Evolutionary conservation across 2,797 vertebrate genomes (phyloP).

Genomic region (Clarias fuscus): DNA sequence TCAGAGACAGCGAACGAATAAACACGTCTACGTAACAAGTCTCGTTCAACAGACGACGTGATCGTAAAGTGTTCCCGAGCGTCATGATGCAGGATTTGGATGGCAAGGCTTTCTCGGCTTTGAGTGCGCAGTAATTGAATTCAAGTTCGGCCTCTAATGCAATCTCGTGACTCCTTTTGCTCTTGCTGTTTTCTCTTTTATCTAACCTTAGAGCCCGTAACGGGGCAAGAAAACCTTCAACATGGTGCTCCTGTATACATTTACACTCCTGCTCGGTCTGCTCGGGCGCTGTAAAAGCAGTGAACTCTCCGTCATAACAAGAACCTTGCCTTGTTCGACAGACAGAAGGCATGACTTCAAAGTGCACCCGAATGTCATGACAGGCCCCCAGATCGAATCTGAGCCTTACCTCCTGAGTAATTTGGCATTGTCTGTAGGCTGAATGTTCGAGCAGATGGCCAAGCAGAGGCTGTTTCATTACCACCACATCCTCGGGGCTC

Average conservation of each 20-base stretch:
- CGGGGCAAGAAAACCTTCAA: background rate
- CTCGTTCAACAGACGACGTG: background rate
- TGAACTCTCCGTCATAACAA: background rate
- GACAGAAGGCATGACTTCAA: constrained; percentile 20
- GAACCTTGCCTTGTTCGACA: constrained; percentile 16
- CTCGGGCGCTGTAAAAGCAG: background rate
- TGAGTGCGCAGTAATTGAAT: background rate
- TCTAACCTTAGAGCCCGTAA: constrained; percentile 2
- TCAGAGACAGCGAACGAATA: background rate
- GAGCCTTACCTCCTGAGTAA: constrained; percentile 34
- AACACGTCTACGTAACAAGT: background rate
- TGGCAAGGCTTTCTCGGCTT: background rate
- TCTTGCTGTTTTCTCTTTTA: constrained; percentile 4
- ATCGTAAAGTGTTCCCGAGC: background rate
- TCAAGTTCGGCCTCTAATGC: background rate
- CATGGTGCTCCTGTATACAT: background rate
- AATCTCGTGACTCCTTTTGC: background rate
- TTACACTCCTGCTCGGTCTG: background rate
- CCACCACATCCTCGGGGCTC: constrained; percentile 44
- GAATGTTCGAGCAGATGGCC: constrained; percentile 51
- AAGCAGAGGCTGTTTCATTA: constrained; percentile 53
- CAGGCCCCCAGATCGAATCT: constrained; percentile 8
- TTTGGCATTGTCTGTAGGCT: constrained; percentile 40
- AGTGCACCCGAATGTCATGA: constrained; percentile 25
- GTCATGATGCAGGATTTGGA: background rate